Percentiles rank a stretch among this genome's conserved stretches.
Conservation (phyloP, 2,797 vertebrate species). For the Pseudochirops cupreus region DNA sequence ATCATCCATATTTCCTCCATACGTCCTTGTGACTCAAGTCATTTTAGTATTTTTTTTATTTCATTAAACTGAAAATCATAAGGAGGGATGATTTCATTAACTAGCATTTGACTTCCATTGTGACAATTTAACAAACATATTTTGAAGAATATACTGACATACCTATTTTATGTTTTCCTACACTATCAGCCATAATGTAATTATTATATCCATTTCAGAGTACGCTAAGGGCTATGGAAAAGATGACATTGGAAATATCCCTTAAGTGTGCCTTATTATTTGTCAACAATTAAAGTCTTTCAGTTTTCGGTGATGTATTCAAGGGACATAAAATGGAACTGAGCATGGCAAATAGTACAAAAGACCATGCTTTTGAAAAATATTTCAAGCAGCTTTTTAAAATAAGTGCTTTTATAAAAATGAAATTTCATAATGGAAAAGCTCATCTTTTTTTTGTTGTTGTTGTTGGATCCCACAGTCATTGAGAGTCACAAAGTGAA, state of each 20-base stretch:
- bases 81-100: neutral
- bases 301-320: neutral
- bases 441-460: no score
- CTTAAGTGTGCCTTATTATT: neutral
- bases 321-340: neutral
- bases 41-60: neutral
- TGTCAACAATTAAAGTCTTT: neutral
- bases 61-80: neutral
- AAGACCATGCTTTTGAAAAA: no score
- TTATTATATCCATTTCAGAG: neutral
- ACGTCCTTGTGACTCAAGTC: neutral
- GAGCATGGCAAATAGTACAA: no score
- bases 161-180: neutral
- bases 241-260: neutral
- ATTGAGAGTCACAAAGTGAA: no score
- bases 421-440: no score
- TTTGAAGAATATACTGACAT: neutral
- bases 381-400: no score
- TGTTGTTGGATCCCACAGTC: no score
- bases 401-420: no score
- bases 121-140: neutral
- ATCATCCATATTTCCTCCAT: no score
- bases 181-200: neutral
- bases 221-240: neutral
- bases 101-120: neutral